phyloP scores from a whole-genome alignment of 2,888 invertebrate species.

The Hybos culiciformis region DNA sequence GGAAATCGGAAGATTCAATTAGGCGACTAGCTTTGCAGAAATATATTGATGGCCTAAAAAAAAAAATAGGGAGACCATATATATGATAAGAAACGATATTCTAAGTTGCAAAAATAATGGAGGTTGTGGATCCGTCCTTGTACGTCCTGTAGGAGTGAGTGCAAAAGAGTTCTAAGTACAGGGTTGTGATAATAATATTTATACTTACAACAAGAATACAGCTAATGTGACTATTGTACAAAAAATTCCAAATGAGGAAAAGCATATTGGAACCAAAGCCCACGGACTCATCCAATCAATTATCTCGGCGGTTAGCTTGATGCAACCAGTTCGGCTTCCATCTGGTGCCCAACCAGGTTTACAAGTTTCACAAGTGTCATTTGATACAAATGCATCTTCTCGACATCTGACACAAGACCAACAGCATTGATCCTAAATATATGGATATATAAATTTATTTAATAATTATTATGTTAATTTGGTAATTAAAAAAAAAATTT shows the following conservation, averaged over 20 bases:
- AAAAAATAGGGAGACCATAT: too few relatives aligned
- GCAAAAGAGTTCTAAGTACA: too few relatives aligned
- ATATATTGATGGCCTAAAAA: too few relatives aligned
- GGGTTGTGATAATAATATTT: too few relatives aligned
- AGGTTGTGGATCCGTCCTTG: too few relatives aligned
- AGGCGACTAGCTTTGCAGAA: too few relatives aligned
- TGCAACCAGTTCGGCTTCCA: slow-evolving; percentile 39
- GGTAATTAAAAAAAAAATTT: background rate
- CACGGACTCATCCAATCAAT: slow-evolving; percentile 51
- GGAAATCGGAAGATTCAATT: too few relatives aligned
- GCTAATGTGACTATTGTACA: slow-evolving; percentile 46
- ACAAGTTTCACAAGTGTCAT: slow-evolving; percentile 46
- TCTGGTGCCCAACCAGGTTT: slow-evolving; percentile 41
- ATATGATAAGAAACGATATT: too few relatives aligned
- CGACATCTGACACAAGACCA: slow-evolving; percentile 57
- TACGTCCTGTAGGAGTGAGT: too few relatives aligned
- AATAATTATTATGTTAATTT: background rate
- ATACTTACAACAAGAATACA: slow-evolving; percentile 45
- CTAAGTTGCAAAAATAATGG: too few relatives aligned
- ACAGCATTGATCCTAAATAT: slow-evolving; percentile 45
- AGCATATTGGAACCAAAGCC: slow-evolving; percentile 49
- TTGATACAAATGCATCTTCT: slow-evolving; percentile 45
- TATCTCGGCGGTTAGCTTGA: slow-evolving; percentile 42
- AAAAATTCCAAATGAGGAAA: slow-evolving; percentile 47
- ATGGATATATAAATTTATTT: background rate